Evolutionary conservation across 2,888 invertebrate genomes (phyloP), one percentile per base, ranked within the genome.

Genomic region (Ametastegia equiseti): DNA sequence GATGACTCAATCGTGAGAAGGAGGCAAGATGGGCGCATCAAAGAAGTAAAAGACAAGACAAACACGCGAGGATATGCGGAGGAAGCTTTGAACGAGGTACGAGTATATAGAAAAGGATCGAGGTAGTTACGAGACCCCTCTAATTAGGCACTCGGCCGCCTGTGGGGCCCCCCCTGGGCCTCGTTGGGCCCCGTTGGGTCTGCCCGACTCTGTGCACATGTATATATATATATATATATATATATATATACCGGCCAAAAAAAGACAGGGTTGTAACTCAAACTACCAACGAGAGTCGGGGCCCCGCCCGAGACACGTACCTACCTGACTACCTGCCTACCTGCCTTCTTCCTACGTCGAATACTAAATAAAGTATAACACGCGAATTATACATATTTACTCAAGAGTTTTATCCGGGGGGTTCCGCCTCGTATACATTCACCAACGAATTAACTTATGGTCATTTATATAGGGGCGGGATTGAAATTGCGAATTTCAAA

Each of bases 1-100:
- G 90, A 91, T 90, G 90, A 90, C 90, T 91, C 90, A 90, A 90
- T 91, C 90, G 89, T 87, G 89, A 90, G 89, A 88, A 88, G 88
- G 88, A 89, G 63, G 60, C 78, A 78, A 63, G 89, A 88, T 87
- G 86, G 88, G 88, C 89, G 83, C 83, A 77, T 57, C 57, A 82
- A 73, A 82, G 80, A 79, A 82, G 54, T 80, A 75, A 82, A 65
- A 83, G 78, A 83, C 80, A 69, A 78, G 78, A 63, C 78, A 78
- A 78, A 60, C 78, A 78, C 42, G 78, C 57, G 78, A 83, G 82
- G 45, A 80, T 78, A 69, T 65, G 82, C 75, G 82, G 78, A 79
- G 65, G 69, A 54, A 79, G 69, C 69, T 69, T 69, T 69, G 69
- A 69, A 45, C 36, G 45, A 54, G 50, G 50, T 36, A 75, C 75